Evolutionary conservation across 2,888 invertebrate genomes (phyloP), one percentile per base, ranked within the genome.

Genomic region (Apamea epomidion): DNA sequence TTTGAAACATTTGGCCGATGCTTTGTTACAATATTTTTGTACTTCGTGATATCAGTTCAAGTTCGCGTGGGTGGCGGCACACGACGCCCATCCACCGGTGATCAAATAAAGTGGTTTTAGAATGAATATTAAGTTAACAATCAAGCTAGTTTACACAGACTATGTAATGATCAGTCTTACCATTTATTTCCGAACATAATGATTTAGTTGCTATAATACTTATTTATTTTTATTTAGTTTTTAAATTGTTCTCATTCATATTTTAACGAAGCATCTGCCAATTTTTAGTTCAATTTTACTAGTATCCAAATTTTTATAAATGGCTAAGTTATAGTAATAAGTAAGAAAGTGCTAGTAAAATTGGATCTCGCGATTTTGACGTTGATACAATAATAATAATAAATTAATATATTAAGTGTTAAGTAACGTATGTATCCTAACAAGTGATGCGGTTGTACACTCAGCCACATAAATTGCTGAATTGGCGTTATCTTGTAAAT

Each of bases 341-440:
- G 88, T 86, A 83, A 88, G 85, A 83, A 78, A 85, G 77, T 89
- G 90, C 94, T 94, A 94, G 94, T 94, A 92, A 93, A 93, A 93
- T 94, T 93, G 95, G 91, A 92, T 92, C 89, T 91, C 90, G 90
- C 89, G 90, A 93, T 91, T 93, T 93, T 92, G 90, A 93, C 91
- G 91, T 93, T 94, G 89, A 93, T 93, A 93, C 92, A 89, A 92
- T 93, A 94, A 94, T 93, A 94, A 94, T 95, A 94, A 94, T 94
- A 94, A 94, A 95, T 94, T 95, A 96, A 96, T 96, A 94, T 94
- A 94, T 87, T 92, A 92, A 93, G 92, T 94, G 90, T 91, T 94
- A 94, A 94, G 94, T 93, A 93, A 95, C 92, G 93, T 94, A 93
- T 95, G 94, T 94, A 94, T 93, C 93, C 93, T 95, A 95, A 95